A percentile compares a stretch with the other conserved stretches of the same genome.
Conservation (phyloP, 2,797 vertebrate genomes). For the Trichosurus vulpecula region DNA sequence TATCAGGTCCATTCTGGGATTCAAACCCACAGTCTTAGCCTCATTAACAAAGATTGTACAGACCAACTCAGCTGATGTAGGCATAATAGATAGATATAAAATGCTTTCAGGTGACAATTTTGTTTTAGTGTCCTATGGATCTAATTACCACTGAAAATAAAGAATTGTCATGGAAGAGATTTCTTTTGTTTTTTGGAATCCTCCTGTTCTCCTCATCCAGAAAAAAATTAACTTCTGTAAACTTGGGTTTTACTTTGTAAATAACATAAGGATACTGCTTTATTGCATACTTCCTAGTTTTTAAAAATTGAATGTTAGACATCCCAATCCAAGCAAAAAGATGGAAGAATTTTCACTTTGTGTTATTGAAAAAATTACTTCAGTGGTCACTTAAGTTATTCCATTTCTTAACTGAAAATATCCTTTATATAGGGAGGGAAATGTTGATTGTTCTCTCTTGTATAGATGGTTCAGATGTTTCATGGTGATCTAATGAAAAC, state of each 20-base stretch:
- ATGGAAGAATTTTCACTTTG: conserved; percentile 47
- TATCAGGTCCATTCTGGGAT: not conserved
- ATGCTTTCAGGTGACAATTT: not conserved
- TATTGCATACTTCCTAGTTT: conserved; percentile 16
- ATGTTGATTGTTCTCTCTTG: conserved; percentile 9
- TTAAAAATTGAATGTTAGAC: not conserved
- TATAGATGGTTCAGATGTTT: conserved; percentile 22
- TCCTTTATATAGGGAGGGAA: conserved; percentile 16
- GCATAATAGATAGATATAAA: not conserved
- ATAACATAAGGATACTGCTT: not conserved
- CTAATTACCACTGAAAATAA: not conserved
- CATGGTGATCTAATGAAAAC: conserved; percentile 38
- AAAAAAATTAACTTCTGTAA: conserved; percentile 3
- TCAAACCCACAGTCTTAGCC: not conserved
- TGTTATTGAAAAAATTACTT: conserved; percentile 30
- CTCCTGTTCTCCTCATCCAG: conserved; percentile 2
- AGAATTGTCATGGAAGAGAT: not conserved
- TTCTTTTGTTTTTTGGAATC: conserved; percentile 35
- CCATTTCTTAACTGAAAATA: conserved; percentile 5
- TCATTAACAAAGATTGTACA: not conserved
- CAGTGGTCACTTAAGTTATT: conserved; percentile 39
- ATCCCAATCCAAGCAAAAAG: conserved; percentile 47
- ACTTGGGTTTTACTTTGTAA: conserved; percentile 9
- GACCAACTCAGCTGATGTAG: not conserved
- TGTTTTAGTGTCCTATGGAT: not conserved